A percentile compares a stretch with the other conserved stretches of the same genome.
Conservation (phyloP, 2,113 vertebrate genomes). For the Ictidomys tridecemlineatus region DNA sequence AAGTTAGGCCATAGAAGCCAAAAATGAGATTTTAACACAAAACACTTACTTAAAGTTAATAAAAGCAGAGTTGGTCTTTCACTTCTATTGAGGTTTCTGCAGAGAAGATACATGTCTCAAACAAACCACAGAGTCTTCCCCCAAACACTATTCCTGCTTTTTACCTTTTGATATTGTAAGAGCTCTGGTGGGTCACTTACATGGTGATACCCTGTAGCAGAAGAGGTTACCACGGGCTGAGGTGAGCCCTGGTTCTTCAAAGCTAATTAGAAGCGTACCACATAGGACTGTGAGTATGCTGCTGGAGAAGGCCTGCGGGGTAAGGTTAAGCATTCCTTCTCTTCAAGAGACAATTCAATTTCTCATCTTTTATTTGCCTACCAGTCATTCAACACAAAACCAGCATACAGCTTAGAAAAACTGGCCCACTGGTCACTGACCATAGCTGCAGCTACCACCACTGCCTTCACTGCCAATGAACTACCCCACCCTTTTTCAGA, state of each 20-base stretch:
- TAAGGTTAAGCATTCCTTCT: neutral
- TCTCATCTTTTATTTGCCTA: slow-evolving; percentile 58
- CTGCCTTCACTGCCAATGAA: neutral
- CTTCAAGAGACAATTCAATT: slow-evolving; percentile 40
- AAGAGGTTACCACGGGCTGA: neutral
- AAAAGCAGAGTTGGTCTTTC: slow-evolving; percentile 43
- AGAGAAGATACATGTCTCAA: slow-evolving; percentile 17
- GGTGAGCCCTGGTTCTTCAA: slow-evolving; percentile 29
- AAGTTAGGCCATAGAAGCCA: slow-evolving; percentile 39
- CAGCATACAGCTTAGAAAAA: slow-evolving; percentile 42
- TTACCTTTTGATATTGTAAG: slow-evolving; percentile 14
- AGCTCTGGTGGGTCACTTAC: neutral
- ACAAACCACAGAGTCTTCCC: neutral
- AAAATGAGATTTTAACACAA: slow-evolving; percentile 64
- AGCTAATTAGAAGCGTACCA: slow-evolving; percentile 48
- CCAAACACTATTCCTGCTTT: slow-evolving; percentile 4
- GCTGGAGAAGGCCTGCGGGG: neutral
- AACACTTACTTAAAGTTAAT: neutral
- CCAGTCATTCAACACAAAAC: slow-evolving; percentile 57
- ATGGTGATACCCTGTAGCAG: neutral
- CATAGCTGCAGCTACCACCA: neutral
- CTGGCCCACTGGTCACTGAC: neutral
- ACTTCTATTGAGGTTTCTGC: slow-evolving; percentile 9
- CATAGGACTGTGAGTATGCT: neutral
- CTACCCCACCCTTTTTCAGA: neutral